Percentiles rank a stretch among this genome's conserved stretches.
phyloP scores from a whole-genome alignment of 2,888 invertebrate genomes.

The Erebia palarica region DNA sequence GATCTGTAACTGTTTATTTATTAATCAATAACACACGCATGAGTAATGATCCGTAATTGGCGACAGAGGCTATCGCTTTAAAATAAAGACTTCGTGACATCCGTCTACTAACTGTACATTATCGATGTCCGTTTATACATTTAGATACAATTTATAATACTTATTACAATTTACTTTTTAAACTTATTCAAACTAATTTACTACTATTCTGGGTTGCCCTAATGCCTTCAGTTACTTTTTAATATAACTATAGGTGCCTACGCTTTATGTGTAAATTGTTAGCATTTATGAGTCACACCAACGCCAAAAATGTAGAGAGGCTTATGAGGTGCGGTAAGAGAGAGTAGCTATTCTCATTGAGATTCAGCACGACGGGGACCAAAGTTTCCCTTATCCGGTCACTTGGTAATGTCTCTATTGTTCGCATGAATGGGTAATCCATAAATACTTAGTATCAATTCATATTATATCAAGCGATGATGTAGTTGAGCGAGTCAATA shows the following conservation, averaged over 20 bases:
- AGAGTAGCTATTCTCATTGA: constrained; percentile 61
- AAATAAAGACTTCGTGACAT: constrained; percentile 76
- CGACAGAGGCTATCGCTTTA: constrained; percentile 69
- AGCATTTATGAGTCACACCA: constrained; percentile 63
- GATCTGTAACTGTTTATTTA: constrained; percentile 54
- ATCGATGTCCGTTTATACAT: constrained; percentile 19
- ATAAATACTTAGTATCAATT: constrained; percentile 44
- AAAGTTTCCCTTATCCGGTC: constrained; percentile 73
- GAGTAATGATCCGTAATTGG: constrained; percentile 77
- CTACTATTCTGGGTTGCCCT: too few species aligned
- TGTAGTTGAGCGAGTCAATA: constrained; percentile 2
- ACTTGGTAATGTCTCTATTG: constrained; percentile 77
- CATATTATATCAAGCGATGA: constrained; percentile 13
- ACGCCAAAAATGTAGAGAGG: constrained; percentile 56
- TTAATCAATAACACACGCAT: constrained; percentile 72
- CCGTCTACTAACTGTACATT: constrained; percentile 67
- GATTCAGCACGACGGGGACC: constrained; percentile 70
- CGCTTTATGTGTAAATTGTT: constrained; percentile 50
- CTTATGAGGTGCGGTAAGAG: constrained; percentile 53
- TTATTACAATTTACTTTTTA: not conserved
- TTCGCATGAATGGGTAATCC: constrained; percentile 66
- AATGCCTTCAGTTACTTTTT: not conserved
- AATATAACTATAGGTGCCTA: constrained; percentile 5
- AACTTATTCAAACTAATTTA: not conserved
- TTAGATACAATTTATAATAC: not conserved